Evolutionary conservation across 2,113 vertebrate genomes (phyloP).

Genomic region (Ctenodactylus gundi): DNA sequence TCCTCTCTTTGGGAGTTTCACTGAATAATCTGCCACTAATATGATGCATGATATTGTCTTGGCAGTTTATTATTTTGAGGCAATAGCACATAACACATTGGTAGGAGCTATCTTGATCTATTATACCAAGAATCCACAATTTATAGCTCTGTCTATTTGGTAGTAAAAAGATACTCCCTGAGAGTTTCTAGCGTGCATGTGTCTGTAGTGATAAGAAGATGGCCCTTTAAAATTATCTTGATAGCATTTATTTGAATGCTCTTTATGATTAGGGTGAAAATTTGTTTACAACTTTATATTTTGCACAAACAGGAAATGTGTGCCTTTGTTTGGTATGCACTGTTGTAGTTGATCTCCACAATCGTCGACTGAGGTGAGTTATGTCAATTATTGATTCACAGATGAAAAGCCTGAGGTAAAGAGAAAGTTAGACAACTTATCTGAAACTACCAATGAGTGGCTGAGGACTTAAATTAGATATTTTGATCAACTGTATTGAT

Average conservation of each 20-base stretch:
- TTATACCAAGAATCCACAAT: slow-evolving; percentile 70
- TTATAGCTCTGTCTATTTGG: slow-evolving; percentile 63
- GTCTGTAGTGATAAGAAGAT: background rate
- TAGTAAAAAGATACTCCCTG: slow-evolving; percentile 44
- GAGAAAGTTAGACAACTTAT: background rate
- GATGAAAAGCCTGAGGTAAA: background rate
- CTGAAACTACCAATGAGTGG: background rate
- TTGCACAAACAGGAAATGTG: background rate
- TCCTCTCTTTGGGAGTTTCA: slow-evolving; percentile 49
- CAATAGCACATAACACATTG: slow-evolving; percentile 72
- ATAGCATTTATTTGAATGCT: background rate
- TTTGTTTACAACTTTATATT: slow-evolving; percentile 14
- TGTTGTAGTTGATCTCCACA: background rate
- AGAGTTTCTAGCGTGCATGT: background rate
- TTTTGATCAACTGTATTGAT: background rate
- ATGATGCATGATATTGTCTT: slow-evolving; percentile 56
- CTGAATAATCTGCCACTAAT: slow-evolving; percentile 68
- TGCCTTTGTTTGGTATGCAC: background rate
- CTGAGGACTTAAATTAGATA: background rate
- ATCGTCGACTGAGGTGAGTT: background rate
- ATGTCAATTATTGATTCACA: background rate
- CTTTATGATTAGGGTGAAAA: background rate
- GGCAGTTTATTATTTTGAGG: slow-evolving; percentile 77
- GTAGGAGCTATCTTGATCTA: slow-evolving; percentile 73
- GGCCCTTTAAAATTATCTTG: slow-evolving; percentile 7